Conservation (phyloP, 2,797 vertebrate genomes). For the Crenichthys baileyi region DNA sequence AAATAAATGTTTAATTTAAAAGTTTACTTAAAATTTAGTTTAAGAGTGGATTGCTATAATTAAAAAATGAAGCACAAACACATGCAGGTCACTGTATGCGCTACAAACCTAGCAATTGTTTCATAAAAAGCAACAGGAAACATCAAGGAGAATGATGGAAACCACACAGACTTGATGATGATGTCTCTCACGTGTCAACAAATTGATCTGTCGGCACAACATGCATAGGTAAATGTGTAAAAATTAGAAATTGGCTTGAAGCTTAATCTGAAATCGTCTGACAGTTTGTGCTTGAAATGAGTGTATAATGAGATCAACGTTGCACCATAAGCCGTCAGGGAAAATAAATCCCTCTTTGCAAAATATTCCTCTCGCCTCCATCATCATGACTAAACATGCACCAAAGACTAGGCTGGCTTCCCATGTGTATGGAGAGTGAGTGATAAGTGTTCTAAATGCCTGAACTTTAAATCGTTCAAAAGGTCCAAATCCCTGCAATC, state of each 20-base stretch:
- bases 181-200: conserved; percentile 52
- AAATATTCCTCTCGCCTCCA: conserved; percentile 63
- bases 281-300: conserved; percentile 67
- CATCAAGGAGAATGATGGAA: conserved; percentile 9
- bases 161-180: conserved; percentile 31
- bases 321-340: conserved; percentile 66
- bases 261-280: conserved; percentile 66
- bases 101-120: not conserved
- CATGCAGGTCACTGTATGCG: not conserved
- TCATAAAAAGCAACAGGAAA: not conserved
- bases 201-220: conserved; percentile 44
- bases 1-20: not conserved
- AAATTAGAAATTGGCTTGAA: conserved; percentile 57
- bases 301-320: conserved; percentile 73
- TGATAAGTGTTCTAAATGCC: conserved; percentile 75
- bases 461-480: conserved; percentile 72
- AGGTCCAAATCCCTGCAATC: conserved; percentile 77
- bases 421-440: conserved; percentile 51
- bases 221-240: conserved; percentile 66
- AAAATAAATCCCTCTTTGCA: conserved; percentile 63
- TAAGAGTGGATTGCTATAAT: not conserved
- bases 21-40: not conserved
- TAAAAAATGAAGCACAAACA: not conserved
- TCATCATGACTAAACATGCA: conserved; percentile 53
- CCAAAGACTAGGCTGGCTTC: conserved; percentile 27